Conservation (phyloP, 2,113 vertebrate species). For the Mesocricetus auratus region DNA sequence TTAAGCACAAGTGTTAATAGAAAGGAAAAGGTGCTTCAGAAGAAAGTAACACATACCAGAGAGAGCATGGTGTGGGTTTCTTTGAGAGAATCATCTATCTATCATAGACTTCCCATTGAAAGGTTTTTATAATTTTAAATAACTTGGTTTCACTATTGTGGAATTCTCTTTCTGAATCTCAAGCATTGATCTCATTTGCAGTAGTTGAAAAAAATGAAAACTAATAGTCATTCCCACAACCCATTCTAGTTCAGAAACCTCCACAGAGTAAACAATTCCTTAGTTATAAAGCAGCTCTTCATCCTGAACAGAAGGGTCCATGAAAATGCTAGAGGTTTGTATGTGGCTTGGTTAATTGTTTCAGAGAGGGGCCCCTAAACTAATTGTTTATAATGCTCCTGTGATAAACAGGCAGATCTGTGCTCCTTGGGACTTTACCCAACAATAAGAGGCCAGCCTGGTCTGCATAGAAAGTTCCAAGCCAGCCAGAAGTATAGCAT, state of each 20-base stretch:
- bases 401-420: neutral
- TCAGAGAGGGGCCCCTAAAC: neutral
- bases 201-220: neutral
- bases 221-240: neutral
- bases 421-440: neutral
- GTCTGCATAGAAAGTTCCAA: neutral
- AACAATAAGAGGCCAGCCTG: neutral
- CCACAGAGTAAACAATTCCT: neutral
- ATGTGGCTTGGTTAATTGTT: constrained; percentile 38
- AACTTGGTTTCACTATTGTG: neutral
- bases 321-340: neutral
- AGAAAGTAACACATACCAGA: neutral
- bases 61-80: neutral
- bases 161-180: neutral
- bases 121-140: constrained; percentile 19
- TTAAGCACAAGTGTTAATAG: neutral
- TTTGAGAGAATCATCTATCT: neutral
- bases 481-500: neutral
- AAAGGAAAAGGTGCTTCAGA: neutral
- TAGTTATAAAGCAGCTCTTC: constrained; percentile 28
- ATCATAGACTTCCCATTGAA: neutral
- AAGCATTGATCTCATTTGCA: neutral
- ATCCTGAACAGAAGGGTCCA: neutral
- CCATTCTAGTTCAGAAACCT: constrained; percentile 3
- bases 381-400: neutral